Evolutionary conservation across 2,113 vertebrate species (phyloP).

Genomic region (Actenoides lindsayi): DNA sequence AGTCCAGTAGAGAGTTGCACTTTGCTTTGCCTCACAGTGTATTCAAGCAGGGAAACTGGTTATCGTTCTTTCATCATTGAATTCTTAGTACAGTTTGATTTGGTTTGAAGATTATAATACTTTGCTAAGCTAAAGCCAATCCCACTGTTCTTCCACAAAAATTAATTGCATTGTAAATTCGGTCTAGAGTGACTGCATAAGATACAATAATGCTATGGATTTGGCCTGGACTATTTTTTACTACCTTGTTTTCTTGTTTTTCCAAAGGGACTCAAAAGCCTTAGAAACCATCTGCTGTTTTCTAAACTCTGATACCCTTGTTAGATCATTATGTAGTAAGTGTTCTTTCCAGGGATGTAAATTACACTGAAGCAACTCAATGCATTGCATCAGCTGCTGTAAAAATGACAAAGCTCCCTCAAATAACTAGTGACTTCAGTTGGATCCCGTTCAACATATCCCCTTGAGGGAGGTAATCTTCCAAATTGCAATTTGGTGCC

Average conservation of each 20-base stretch:
- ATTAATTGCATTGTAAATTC: background rate
- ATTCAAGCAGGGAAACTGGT: background rate
- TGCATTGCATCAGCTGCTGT: background rate
- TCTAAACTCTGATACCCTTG: background rate
- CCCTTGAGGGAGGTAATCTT: background rate
- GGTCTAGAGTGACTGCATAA: background rate
- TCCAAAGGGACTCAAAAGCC: background rate
- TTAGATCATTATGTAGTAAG: background rate
- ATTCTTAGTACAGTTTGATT: background rate
- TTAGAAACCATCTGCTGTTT: background rate
- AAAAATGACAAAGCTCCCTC: background rate
- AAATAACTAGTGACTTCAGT: background rate
- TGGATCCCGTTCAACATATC: background rate
- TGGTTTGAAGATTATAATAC: background rate
- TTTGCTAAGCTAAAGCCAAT: background rate
- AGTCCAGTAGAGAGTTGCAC: background rate
- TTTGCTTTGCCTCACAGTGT: background rate
- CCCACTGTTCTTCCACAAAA: background rate
- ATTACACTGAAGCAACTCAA: background rate
- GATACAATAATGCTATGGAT: background rate
- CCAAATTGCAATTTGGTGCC: background rate
- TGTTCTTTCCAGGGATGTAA: background rate
- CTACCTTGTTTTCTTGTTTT: background rate
- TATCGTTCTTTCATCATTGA: background rate
- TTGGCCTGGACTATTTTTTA: background rate